phyloP scores from a whole-genome alignment of 2,888 invertebrate species.

The Pristionchus fissidentatus region DNA sequence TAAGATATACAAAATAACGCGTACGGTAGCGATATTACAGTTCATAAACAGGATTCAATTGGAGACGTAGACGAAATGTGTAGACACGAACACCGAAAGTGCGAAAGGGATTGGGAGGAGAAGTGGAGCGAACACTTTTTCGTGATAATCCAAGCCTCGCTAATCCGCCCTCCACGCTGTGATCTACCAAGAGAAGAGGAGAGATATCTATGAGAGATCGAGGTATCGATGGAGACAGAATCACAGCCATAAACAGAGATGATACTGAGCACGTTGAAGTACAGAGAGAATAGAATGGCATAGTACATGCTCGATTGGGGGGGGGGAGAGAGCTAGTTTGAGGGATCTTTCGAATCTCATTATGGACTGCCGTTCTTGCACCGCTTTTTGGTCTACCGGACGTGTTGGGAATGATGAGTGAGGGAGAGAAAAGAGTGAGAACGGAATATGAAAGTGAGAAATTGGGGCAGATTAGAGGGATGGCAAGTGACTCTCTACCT shows the following conservation, averaged over 20 bases:
- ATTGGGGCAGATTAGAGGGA: neutral
- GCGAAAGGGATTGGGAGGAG: neutral
- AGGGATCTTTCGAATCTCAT: neutral
- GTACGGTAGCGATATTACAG: too few species aligned
- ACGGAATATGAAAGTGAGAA: too few species aligned
- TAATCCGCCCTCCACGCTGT: constrained; percentile 9
- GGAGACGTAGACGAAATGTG: too few species aligned
- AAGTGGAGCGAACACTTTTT: constrained; percentile 19
- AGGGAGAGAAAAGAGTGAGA: neutral
- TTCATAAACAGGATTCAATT: too few species aligned
- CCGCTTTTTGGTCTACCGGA: neutral
- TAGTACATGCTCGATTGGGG: neutral
- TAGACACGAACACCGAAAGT: constrained; percentile 8
- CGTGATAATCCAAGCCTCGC: neutral
- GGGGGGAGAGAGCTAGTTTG: constrained; percentile 7
- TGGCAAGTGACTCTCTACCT: too few species aligned
- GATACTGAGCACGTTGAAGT: neutral
- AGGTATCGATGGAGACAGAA: neutral
- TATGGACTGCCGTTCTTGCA: constrained; percentile 15
- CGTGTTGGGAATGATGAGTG: neutral
- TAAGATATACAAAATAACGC: too few species aligned
- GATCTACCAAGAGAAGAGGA: neutral
- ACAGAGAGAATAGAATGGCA: constrained; percentile 10
- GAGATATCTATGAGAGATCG: neutral
- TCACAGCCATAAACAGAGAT: neutral